These are phyloP conservation scores for Argyresthia albistria DNA, from an alignment of 2,888 invertebrate genomes.

Conservation along the genomic window DNA sequence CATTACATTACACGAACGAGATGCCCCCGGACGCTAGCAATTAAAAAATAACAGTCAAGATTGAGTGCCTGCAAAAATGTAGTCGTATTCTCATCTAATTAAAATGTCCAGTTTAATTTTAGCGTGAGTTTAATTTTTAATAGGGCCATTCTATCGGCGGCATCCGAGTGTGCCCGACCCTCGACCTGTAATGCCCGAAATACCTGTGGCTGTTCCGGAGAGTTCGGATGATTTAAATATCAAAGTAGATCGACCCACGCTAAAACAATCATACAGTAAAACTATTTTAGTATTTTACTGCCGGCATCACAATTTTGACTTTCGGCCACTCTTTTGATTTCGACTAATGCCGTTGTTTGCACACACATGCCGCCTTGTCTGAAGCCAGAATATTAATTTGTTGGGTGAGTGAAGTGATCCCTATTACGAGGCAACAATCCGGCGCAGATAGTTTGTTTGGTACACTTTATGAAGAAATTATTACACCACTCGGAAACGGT, in stretches of 20 bases:
- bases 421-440: too few relatives aligned
- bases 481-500: too few relatives aligned
- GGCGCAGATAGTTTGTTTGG: too few relatives aligned
- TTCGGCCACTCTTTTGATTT: too few relatives aligned
- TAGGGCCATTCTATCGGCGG: constrained; percentile 35
- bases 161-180: constrained; percentile 12
- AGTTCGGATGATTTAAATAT: too few relatives aligned
- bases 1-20: constrained; percentile 58
- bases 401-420: too few relatives aligned
- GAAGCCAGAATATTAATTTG: too few relatives aligned
- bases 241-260: too few relatives aligned
- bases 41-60: constrained; percentile 66
- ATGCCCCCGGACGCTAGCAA: constrained; percentile 49
- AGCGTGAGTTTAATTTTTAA: constrained; percentile 42
- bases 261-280: not conserved
- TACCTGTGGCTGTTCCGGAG: not conserved
- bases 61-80: constrained; percentile 54
- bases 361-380: too few relatives aligned
- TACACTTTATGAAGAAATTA: too few relatives aligned
- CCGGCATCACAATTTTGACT: too few relatives aligned
- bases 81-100: constrained; percentile 65
- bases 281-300: not conserved
- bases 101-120: constrained; percentile 54
- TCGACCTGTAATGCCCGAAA: not conserved
- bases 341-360: too few relatives aligned